phyloP scores from a whole-genome alignment of 2,113 vertebrate species.

The Excalfactoria chinensis region DNA sequence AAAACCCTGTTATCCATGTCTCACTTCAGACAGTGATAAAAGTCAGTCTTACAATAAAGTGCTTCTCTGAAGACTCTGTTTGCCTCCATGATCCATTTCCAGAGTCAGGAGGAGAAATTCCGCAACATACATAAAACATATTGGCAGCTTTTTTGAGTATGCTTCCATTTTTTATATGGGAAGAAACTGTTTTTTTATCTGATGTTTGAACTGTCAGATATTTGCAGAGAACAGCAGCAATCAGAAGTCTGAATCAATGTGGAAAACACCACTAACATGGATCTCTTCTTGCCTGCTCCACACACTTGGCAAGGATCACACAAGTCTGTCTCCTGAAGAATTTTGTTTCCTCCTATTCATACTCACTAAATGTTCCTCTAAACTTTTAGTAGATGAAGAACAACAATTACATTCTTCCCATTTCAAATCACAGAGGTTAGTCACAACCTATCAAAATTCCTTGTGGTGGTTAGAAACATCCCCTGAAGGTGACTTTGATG shows the following conservation, averaged over 20 bases:
- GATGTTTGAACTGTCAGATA: neutral
- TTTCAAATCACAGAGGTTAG: neutral
- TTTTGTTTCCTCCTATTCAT: neutral
- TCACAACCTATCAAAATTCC: neutral
- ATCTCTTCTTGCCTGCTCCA: neutral
- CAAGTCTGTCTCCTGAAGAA: neutral
- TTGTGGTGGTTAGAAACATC: neutral
- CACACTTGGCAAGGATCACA: neutral
- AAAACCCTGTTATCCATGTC: neutral
- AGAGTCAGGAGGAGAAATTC: neutral
- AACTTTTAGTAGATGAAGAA: neutral
- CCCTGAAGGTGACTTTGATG: neutral
- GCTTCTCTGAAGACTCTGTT: neutral
- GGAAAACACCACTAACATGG: neutral
- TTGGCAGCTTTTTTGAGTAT: neutral
- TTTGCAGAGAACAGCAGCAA: neutral
- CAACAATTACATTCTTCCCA: neutral
- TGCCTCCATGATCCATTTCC: neutral
- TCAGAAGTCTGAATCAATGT: neutral
- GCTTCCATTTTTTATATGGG: neutral
- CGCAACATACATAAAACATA: neutral
- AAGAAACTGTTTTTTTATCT: neutral
- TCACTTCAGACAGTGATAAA: neutral
- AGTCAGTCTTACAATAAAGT: neutral
- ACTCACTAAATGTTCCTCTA: neutral